phyloP scores from a whole-genome alignment of 2,797 vertebrate genomes.

The Leptatherina wallacei region DNA sequence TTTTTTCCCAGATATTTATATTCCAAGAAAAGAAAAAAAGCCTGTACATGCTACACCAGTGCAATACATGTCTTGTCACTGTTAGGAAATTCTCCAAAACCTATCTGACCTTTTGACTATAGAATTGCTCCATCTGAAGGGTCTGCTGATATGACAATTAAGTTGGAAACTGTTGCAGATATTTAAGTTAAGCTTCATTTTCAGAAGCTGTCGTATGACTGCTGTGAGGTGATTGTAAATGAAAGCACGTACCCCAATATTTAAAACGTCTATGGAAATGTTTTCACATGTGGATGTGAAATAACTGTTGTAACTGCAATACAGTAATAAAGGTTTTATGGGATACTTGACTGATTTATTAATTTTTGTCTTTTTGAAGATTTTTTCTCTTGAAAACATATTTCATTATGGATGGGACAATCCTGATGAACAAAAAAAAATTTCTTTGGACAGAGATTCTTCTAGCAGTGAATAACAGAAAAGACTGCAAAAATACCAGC shows the following conservation, averaged over 20 bases:
- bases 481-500: no score
- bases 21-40: constrained; percentile 41
- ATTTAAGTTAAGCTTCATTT: constrained; percentile 71
- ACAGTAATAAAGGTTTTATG: constrained; percentile 70
- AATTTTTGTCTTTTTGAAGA: not conserved
- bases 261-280: constrained; percentile 64
- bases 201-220: constrained; percentile 72
- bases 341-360: constrained; percentile 24
- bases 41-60: constrained; percentile 60
- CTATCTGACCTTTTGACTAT: constrained; percentile 22
- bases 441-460: no score
- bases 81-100: constrained; percentile 44
- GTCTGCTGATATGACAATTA: constrained; percentile 55
- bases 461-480: no score
- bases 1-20: constrained; percentile 26
- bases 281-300: constrained; percentile 72
- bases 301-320: constrained; percentile 61
- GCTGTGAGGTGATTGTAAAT: constrained; percentile 54
- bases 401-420: no score
- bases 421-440: no score
- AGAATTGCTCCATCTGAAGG: constrained; percentile 15
- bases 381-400: not conserved
- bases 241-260: constrained; percentile 55
- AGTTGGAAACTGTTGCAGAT: constrained; percentile 11
- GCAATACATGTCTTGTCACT: constrained; percentile 81